Evolutionary conservation across 2,113 vertebrate genomes (phyloP), one percentile per base, ranked within the genome.

Genomic region (Todiramphus saurophagus): DNA sequence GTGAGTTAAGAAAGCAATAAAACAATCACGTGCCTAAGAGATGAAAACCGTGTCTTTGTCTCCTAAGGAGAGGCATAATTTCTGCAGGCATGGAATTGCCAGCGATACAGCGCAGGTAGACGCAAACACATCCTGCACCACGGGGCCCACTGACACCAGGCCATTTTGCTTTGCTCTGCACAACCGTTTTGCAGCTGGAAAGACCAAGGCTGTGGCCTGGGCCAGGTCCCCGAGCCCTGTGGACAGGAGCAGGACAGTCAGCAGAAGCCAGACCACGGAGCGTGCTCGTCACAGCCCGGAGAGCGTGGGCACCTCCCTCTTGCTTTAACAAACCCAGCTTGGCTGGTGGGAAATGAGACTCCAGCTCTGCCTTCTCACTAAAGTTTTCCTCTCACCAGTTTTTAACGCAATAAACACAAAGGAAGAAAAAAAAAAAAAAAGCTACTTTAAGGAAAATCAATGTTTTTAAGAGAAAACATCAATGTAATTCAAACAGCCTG

Each of bases 391-490:
- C 76, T 87, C 90, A 2, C 46, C 86, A n/a, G 91, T 93, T 97
- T 82, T 94, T 97, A 97, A 97, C 48, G 96, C 56, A 96, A 97
- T 95, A 96, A 98, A 94, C 91, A 97, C 85, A 97, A 97, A 97
- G 89, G 90, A 66, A 97, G 93, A 97, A 13, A 41, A 41, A 50
- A 50, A 50, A 50, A 50, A 50, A 50, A 51, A 91, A 94, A 97
- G 89, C 94, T 94, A 97, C 93, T 96, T 97, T 91, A 83, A 85
- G 79, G 17, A 44, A 90, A 98, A 98, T 98, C 97, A 96, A 97
- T 98, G 96, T 77, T 97, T 98, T 97, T 95, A 96, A 98, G 94
- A 95, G 96, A 98, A 98, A 98, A 96, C 80, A 95, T 97, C 96
- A 96, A 88, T 96, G 93, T 96, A 97, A 98, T 97, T 96, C 89